Evolutionary conservation across 2,113 vertebrate genomes (phyloP).

Genomic region (Gobius niger): DNA sequence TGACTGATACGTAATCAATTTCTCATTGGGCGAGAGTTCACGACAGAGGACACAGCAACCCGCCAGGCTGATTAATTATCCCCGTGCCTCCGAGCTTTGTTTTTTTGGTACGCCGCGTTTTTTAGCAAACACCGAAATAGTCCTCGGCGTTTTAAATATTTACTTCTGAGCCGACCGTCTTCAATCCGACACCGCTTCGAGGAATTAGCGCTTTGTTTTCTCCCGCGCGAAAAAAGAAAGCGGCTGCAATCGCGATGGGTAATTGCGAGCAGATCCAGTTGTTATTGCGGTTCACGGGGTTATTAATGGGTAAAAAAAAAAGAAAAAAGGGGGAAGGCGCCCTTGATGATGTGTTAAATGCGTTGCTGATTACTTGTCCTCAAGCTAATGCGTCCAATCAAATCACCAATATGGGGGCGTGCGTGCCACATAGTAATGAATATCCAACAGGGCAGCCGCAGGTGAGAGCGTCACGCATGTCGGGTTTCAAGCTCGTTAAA

Average conservation of each 20-base stretch:
- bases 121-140: constrained; percentile 6
- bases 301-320: constrained; percentile 40
- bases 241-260: constrained; percentile 28
- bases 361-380: constrained; percentile 55
- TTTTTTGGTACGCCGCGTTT: constrained; percentile 3
- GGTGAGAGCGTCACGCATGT: not conserved
- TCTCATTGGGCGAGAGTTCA: constrained; percentile 41
- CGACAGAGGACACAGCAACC: constrained; percentile 31
- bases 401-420: constrained; percentile 33
- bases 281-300: constrained; percentile 49
- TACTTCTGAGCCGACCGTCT: not conserved
- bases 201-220: constrained; percentile 22
- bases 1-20: constrained; percentile 72
- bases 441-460: constrained; percentile 19
- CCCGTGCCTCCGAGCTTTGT: constrained; percentile 11
- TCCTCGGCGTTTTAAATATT: constrained; percentile 18
- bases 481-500: constrained; percentile 10
- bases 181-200: constrained; percentile 10
- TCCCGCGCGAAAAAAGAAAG: constrained; percentile 8
- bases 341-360: constrained; percentile 43
- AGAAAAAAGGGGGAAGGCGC: constrained; percentile 19
- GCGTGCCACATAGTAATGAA: constrained; percentile 27
- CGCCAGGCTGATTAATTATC: constrained; percentile 38
- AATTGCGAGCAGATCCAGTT: constrained; percentile 45
- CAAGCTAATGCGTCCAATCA: constrained; percentile 48